Evolutionary conservation across 2,797 vertebrate species (phyloP).

Genomic region (Meda fulgida): DNA sequence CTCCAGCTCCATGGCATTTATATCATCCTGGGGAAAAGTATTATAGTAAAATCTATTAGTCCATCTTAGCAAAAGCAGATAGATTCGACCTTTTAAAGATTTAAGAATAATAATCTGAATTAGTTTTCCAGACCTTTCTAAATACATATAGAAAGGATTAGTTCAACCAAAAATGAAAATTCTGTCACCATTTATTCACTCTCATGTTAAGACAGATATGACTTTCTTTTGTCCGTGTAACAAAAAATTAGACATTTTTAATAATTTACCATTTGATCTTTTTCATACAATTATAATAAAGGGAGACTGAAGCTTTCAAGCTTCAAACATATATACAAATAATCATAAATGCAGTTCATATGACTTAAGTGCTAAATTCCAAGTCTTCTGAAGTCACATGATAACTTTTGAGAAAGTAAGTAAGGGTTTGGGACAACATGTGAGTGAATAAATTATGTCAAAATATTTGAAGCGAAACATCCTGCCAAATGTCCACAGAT

Average conservation of each 20-base stretch:
- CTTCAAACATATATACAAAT: background rate
- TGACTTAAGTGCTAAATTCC: background rate
- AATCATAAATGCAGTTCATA: background rate
- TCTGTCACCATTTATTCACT: background rate
- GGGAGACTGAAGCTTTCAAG: background rate
- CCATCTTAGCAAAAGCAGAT: background rate
- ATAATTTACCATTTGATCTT: background rate
- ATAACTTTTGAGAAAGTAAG: background rate
- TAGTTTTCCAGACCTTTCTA: background rate
- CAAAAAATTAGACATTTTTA: background rate
- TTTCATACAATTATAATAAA: background rate
- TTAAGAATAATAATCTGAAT: background rate
- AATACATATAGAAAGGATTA: background rate
- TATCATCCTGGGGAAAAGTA: constrained; percentile 85
- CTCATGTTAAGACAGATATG: background rate
- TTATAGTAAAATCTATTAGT: background rate
- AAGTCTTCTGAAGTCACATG: background rate
- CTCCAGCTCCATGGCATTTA: constrained; percentile 99
- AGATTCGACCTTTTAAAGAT: background rate
- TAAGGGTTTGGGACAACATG: background rate
- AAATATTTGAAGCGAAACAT: background rate
- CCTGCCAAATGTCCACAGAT: background rate
- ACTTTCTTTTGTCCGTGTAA: background rate
- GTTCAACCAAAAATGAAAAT: background rate
- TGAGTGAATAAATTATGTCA: background rate